Conservation (phyloP, 2,888 invertebrate genomes). For the Lomographa bimaculata region DNA sequence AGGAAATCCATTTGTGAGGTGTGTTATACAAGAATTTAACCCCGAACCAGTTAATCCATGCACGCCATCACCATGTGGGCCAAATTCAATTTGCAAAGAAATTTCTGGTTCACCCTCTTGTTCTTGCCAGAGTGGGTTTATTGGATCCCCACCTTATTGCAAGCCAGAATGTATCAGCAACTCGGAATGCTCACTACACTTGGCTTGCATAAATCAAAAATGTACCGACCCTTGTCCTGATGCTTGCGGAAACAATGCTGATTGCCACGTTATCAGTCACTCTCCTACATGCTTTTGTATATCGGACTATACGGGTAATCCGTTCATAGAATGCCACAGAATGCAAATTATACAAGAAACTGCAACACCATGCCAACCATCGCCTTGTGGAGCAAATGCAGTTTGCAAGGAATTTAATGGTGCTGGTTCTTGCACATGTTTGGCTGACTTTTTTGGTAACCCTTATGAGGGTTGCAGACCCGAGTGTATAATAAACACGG, state of each 20-base stretch:
- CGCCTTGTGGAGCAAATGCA: conserved; percentile 87
- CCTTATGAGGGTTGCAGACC: conserved; percentile 90
- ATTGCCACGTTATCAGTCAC: conserved; percentile 90
- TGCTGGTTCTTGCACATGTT: conserved; percentile 87
- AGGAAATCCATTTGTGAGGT: conserved; percentile 91
- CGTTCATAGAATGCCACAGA: conserved; percentile 86
- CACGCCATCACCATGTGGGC: conserved; percentile 91
- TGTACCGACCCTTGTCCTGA: conserved; percentile 90
- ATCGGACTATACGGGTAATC: conserved; percentile 88
- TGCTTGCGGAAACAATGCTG: conserved; percentile 88
- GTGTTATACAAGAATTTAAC: conserved; percentile 76
- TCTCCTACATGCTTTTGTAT: conserved; percentile 88
- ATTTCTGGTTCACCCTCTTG: conserved; percentile 88
- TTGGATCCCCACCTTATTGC: conserved; percentile 89
- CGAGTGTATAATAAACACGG: conserved; percentile 88
- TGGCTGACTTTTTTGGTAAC: conserved; percentile 88
- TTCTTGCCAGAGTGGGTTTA: conserved; percentile 87
- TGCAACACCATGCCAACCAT: conserved; percentile 83
- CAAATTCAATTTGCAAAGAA: conserved; percentile 88
- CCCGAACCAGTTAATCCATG: conserved; percentile 86
- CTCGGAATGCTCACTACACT: conserved; percentile 87
- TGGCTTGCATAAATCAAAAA: conserved; percentile 90
- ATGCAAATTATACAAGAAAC: conserved; percentile 62
- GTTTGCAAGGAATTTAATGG: conserved; percentile 84
- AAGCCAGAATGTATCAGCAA: conserved; percentile 92